Base-by-base conservation (phyloP, 2,113 vertebrate genomes). In the Saccopteryx bilineata region DNA sequence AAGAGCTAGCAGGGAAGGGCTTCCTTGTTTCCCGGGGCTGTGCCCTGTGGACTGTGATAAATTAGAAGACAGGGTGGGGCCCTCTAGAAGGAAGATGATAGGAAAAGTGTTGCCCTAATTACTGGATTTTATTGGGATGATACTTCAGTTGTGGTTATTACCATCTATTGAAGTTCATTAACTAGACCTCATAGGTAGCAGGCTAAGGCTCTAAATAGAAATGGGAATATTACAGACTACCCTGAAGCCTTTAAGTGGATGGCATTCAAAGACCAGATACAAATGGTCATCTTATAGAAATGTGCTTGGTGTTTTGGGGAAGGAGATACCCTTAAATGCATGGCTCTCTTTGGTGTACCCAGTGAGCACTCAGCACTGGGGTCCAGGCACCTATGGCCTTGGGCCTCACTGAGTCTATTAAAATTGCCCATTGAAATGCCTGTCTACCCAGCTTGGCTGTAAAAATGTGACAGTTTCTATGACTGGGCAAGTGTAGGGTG, bases 41-140 rank as follows among this genome's bases (percentile, higher is more conserved):
- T 81, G 88, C 95, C 87, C 90, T 95, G 33, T 2, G 7, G 95
- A 96, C 78, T 21, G 9, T 82, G 82, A 68, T 93, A 97, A 98
- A 98, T 97, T 97, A 97, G 88, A 92, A 82, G 52, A 61, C 72
- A 65, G 90, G 96, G 92, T 81, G 93, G 76, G 80, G 91, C 91
- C 93, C 71, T 78, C 54, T 96, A 87, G 92, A 80, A 69, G 95
- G 84, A 96, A 94, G 92, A 97, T 96, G 88, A 97, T 97, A 98
- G 93, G 97, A 97, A 94, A 98, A 90, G 91, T 94, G 63, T 91
- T 96, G 66, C 33, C 65, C 58, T 98, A 92, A 97, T 98, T 98
- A 98, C 46, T 94, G 46, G 91, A 9, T 91, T 97, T 97, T 96
- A 93, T 96, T 93, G 95, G 65, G 86, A 80, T 95, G 81, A 97